Base-by-base conservation (phyloP, 37 sponge, comb jelly and placozoan genomes). In the Ianthella basta region DNA sequence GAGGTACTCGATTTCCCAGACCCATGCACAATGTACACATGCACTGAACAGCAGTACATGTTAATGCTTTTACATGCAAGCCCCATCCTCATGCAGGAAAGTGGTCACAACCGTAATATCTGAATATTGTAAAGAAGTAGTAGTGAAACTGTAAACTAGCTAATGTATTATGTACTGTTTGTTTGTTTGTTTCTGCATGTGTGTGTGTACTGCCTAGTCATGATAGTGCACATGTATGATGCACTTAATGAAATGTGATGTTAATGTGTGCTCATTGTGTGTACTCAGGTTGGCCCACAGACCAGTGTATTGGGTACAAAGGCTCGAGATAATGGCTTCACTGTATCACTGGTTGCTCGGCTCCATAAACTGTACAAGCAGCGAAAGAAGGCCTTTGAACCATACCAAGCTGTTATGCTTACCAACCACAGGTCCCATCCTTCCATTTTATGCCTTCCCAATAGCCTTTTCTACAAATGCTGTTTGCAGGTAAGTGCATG, bases 391-490 rank as follows among this genome's bases (percentile, higher is more conserved):
- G 23, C 44, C 0, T 18, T 19, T 16, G 60, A 3, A 15, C 40
- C 18, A 34, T 82, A 86, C 59, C 36, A 66, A 39, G 67, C 87
- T 19, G 37, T 84, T 10, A 84, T 91, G 15, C 81, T 91, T 36
- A 91, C 84, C 74, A 91, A 91, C 85, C 83, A 82, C 33, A 82
- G 91, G 24, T 80, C 87, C 59, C 87, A 91, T 35, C 80, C 77
- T 18, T 68, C 75, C 37, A 83, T 91, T 38, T 85, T 91, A 13
- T 56, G 79, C 36, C 85, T 91, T 18, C 72, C 91, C 44, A 87
- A 87, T 38, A 73, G 55, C 39, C 65, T 91, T 60, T 91, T 87
- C 74, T 91, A 87, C 56, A 74, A 87, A n/a, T 86, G 64, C 21
- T 80, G 87, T 16, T 80, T 90, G 16, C 82, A 75, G 78, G 78